phyloP scores from a whole-genome alignment of 2,888 invertebrate species.

The Polietes domitor region DNA sequence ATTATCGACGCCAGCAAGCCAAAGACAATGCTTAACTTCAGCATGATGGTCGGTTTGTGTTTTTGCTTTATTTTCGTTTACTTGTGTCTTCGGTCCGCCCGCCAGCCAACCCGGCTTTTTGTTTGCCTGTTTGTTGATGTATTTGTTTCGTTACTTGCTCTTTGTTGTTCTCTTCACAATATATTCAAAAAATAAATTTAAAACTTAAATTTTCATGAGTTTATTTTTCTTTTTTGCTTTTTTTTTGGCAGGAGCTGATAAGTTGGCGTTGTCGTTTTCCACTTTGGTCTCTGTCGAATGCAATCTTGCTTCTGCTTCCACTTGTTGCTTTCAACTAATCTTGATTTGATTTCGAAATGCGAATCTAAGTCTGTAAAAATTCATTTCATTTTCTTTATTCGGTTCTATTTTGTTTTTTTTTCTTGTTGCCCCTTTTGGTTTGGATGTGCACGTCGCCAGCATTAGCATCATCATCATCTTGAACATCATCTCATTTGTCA shows the following conservation, averaged over 20 bases:
- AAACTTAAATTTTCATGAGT: slow-evolving; percentile 50
- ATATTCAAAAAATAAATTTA: slow-evolving; percentile 23
- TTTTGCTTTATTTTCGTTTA: not conserved
- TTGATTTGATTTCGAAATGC: slow-evolving; percentile 49
- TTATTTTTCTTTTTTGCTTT: too few relatives aligned
- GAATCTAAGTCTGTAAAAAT: slow-evolving; percentile 59
- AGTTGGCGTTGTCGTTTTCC: too few relatives aligned
- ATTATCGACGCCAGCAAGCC: slow-evolving; percentile 72
- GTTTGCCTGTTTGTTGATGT: not conserved
- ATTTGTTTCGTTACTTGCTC: slow-evolving; percentile 31
- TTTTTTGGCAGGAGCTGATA: too few relatives aligned
- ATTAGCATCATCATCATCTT: not conserved
- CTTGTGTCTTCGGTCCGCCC: not conserved
- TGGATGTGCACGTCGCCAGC: not conserved
- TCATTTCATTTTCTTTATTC: slow-evolving; percentile 29
- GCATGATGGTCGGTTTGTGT: slow-evolving; percentile 68
- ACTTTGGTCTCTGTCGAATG: not conserved
- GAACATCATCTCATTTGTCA: not conserved
- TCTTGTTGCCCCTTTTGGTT: not conserved
- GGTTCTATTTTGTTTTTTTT: not conserved
- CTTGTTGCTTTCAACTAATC: slow-evolving; percentile 68
- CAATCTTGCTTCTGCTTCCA: slow-evolving; percentile 56
- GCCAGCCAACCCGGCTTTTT: not conserved
- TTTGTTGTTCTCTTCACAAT: slow-evolving; percentile 21
- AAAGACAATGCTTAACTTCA: slow-evolving; percentile 73